Evolutionary conservation across 2,113 vertebrate genomes (phyloP), one percentile per base, ranked within the genome.

Genomic region (Microcebus jonahi): DNA sequence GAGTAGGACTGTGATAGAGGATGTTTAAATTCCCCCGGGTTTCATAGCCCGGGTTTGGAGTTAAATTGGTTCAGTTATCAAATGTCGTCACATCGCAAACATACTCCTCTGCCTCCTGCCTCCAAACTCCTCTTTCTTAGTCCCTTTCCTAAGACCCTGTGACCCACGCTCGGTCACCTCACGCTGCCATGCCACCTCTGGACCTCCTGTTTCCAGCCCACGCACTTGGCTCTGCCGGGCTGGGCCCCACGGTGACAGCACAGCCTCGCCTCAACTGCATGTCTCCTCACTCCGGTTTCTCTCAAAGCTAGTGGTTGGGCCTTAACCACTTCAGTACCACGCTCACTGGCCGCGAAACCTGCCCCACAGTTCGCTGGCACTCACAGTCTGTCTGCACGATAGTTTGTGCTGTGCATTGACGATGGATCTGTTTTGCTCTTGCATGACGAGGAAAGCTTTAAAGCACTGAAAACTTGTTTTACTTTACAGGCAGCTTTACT

Each of bases 81-180:
- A 1, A 2, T 6, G 15, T 42, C 9, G 0, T 45, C 75, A 20
- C 10, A 5, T 70, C 39, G 27, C 39, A 63, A 8, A 29, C 17
- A 0, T 6, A 6, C 11, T 75, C 3, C 57, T 63, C 57, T 14
- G 5, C 13, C 36, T 70, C 0, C 25, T 42, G 83, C 55, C 39
- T 85, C 77, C 36, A 42, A 0, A 6, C 9, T 27, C 10, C 7
- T 27, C 10, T 85, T 80, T 55, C 11, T 39, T n/a, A 5, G 39
- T 50, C 11, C 6, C 70, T 82, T 82, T 20, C 48, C 8, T 71
- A 25, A n/a, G 50, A 34, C 11, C 39, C 90, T 83, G 9, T 2
- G 2, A 14, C 65, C 57, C 27, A 1, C 1, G 1, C 9, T 4
- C 17, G 5, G 17, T 23, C 0, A 18, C 21, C 88, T 17, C 1